Percentiles rank a stretch among this genome's conserved stretches.
Evolutionary conservation across 2,113 vertebrate genomes (phyloP).

Genomic region (Heterotilapia buettikoferi): DNA sequence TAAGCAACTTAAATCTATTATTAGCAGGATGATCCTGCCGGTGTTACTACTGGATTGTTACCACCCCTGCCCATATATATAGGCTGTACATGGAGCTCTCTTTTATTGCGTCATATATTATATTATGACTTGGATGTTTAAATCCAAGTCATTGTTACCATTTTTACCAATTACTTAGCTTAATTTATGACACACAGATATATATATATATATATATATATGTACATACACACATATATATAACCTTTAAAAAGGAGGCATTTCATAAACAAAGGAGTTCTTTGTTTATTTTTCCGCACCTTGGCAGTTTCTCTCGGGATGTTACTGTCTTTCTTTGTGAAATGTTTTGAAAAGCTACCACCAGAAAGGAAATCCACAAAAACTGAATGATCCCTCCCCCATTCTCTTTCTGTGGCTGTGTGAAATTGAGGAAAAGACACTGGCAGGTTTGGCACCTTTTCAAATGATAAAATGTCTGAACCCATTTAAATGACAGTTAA

Average conservation of each 20-base stretch:
- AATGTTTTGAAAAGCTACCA: neutral
- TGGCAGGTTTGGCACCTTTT: neutral
- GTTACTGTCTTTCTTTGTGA: neutral
- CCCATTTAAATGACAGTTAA: neutral
- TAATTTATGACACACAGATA: neutral
- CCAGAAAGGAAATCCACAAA: neutral
- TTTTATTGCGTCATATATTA: neutral
- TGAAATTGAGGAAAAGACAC: neutral
- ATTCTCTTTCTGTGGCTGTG: neutral
- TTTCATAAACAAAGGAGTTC: neutral
- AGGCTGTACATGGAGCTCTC: neutral
- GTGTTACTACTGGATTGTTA: neutral
- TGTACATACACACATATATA: rapidly evolving
- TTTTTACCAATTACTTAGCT: neutral
- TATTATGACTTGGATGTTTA: too few relatives aligned
- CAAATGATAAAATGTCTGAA: neutral
- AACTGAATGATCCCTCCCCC: neutral
- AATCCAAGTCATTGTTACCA: neutral
- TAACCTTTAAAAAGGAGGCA: neutral
- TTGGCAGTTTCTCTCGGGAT: neutral
- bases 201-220: rapidly evolving
- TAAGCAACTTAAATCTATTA: neutral
- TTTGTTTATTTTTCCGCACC: neutral
- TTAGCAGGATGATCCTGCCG: neutral
- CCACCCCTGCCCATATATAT: neutral